These are phyloP conservation scores for Metopia argyrocephala DNA, from an alignment of 2,888 invertebrate genomes.

Conservation along the genomic window DNA sequence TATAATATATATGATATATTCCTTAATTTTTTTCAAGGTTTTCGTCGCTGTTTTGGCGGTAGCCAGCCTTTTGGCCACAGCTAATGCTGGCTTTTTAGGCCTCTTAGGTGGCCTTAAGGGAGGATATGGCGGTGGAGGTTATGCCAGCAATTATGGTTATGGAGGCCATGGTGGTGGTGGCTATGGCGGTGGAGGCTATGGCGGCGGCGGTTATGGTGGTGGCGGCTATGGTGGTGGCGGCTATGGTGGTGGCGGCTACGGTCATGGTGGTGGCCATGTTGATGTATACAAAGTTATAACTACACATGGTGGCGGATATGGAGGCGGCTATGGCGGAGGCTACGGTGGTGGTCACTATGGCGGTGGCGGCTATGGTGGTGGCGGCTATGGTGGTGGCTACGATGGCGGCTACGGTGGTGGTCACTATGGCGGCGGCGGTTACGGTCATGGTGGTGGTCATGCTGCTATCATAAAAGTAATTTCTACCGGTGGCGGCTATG, in stretches of 20 bases:
- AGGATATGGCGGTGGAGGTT: conserved; percentile 5
- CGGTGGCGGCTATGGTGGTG: neutral
- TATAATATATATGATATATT: neutral
- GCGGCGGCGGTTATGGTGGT: neutral
- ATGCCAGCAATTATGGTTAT: neutral
- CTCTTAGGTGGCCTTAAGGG: conserved; percentile 40
- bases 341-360: conserved; percentile 6
- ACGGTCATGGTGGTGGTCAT: conserved; percentile 48
- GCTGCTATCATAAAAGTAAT: too few species aligned
- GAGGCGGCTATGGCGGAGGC: conserved; percentile 23
- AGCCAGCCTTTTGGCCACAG: conserved; percentile 40
- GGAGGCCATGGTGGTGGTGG: conserved; percentile 1
- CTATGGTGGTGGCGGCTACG: conserved; percentile 3
- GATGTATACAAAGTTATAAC: neutral
- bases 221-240: neutral
- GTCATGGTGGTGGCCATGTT: neutral
- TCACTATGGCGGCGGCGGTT: conserved; percentile 13
- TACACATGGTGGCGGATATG: neutral
- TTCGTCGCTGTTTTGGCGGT: conserved; percentile 51
- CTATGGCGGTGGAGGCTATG: neutral
- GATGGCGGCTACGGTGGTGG: neutral
- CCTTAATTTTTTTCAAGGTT: conserved; percentile 30
- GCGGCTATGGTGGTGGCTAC: neutral
- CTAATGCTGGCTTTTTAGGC: conserved; percentile 56
- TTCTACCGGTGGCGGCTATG: conserved; percentile 55